These are phyloP conservation scores for Oxytorus armatus DNA, from an alignment of 2,888 invertebrate genomes.

Conservation along the genomic window DNA sequence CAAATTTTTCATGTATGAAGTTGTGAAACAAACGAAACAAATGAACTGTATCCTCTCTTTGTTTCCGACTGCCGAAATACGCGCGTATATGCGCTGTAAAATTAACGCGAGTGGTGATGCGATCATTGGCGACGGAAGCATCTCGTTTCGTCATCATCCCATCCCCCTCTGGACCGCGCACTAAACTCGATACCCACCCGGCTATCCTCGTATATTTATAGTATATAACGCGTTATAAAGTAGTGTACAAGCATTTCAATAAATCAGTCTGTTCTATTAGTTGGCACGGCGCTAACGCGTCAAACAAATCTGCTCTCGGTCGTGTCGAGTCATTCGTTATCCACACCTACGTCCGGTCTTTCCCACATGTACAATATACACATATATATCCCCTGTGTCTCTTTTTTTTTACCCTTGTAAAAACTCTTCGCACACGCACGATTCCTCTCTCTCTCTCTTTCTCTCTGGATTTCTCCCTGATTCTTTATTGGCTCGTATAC, in stretches of 20 bases:
- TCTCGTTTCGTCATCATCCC: slow-evolving; percentile 61
- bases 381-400: background rate
- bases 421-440: slow-evolving; percentile 14
- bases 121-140: slow-evolving; percentile 54
- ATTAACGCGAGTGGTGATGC: slow-evolving; percentile 28
- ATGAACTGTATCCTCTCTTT: background rate
- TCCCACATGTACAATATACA: slow-evolving; percentile 7
- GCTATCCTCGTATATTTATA: slow-evolving; percentile 48
- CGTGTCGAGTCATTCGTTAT: slow-evolving; percentile 73
- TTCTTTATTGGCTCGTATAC: slow-evolving; percentile 66
- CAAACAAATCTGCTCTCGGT: slow-evolving; percentile 78
- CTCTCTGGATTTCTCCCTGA: slow-evolving; percentile 39
- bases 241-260: slow-evolving; percentile 69
- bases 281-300: slow-evolving; percentile 77
- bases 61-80: slow-evolving; percentile 16
- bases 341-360: slow-evolving; percentile 70
- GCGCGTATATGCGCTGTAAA: background rate
- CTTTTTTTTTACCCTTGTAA: background rate
- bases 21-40: background rate
- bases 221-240: slow-evolving; percentile 62
- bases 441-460: slow-evolving; percentile 26
- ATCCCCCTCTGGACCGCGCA: slow-evolving; percentile 10
- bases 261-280: slow-evolving; percentile 80
- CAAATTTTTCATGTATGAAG: background rate
- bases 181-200: background rate